Percentiles rank a stretch among this genome's conserved stretches.
Conservation (phyloP, 2,797 vertebrate genomes). For the Hippopotamyrus pictus region DNA sequence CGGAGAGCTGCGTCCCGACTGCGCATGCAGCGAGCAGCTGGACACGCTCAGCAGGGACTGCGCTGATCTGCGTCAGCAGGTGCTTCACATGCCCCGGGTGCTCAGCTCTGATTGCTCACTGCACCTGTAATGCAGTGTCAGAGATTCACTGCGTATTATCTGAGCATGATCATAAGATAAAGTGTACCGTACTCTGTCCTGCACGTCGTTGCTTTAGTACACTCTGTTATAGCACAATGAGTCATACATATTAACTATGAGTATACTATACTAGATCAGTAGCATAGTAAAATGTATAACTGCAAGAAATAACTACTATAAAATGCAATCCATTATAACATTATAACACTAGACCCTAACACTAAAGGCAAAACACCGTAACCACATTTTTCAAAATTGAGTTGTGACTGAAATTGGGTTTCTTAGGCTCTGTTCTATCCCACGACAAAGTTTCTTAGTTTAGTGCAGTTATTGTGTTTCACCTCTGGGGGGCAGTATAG, state of each 20-base stretch:
- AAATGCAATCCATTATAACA: neutral
- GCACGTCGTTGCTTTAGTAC: neutral
- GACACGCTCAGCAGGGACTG: conserved; percentile 34
- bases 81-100: conserved; percentile 25
- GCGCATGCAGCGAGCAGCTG: conserved; percentile 34
- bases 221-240: neutral
- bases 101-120: neutral
- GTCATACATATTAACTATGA: neutral
- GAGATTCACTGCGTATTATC: neutral
- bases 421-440: neutral
- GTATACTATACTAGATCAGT: neutral
- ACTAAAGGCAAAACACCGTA: neutral
- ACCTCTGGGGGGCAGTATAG: neutral
- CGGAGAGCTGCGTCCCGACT: conserved; percentile 39
- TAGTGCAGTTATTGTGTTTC: neutral
- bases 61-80: conserved; percentile 50
- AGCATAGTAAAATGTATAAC: neutral
- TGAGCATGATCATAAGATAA: neutral
- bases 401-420: neutral
- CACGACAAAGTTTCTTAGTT: neutral
- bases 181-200: neutral
- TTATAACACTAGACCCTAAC: neutral
- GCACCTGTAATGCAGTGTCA: neutral
- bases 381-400: neutral
- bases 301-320: neutral